These are phyloP conservation scores for Gobius niger DNA, from an alignment of 2,113 vertebrate species.

Conservation along the genomic window DNA sequence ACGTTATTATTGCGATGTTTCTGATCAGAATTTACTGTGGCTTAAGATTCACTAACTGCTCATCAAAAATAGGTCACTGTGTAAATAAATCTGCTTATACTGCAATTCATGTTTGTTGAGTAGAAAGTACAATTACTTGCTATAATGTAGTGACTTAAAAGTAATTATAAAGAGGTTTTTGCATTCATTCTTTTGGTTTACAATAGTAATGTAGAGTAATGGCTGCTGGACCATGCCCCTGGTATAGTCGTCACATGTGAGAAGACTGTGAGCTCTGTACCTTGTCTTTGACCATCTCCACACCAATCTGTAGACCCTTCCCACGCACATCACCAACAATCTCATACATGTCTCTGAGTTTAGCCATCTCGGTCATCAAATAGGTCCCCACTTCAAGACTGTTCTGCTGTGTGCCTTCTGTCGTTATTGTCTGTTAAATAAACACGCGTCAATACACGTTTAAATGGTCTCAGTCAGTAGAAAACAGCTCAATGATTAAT, in stretches of 20 bases:
- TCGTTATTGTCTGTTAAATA: conserved; percentile 82
- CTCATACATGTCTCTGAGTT: conserved; percentile 86
- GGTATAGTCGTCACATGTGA: background rate
- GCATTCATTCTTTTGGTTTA: no score
- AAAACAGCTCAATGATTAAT: background rate
- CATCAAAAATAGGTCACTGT: no score
- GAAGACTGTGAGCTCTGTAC: conserved; percentile 58
- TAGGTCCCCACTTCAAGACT: conserved; percentile 84
- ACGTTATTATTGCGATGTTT: no score
- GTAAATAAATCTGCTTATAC: no score
- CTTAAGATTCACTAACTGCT: no score
- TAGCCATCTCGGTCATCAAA: conserved; percentile 82
- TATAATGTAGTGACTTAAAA: no score
- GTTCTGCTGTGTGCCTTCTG: conserved; percentile 82
- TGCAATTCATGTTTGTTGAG: no score
- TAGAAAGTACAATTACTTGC: no score
- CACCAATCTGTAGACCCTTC: conserved; percentile 90
- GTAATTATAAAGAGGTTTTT: no score
- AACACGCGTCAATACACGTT: background rate
- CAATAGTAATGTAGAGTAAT: conserved; percentile 68
- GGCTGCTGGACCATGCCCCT: conserved; percentile 41
- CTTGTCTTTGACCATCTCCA: conserved; percentile 96
- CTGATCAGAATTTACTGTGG: no score
- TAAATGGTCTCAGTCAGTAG: background rate
- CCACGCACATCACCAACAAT: conserved; percentile 92